Percentiles rank a stretch among this genome's conserved stretches.
phyloP scores from a whole-genome alignment of 2,888 invertebrate genomes.

The Celastrina argiolus region DNA sequence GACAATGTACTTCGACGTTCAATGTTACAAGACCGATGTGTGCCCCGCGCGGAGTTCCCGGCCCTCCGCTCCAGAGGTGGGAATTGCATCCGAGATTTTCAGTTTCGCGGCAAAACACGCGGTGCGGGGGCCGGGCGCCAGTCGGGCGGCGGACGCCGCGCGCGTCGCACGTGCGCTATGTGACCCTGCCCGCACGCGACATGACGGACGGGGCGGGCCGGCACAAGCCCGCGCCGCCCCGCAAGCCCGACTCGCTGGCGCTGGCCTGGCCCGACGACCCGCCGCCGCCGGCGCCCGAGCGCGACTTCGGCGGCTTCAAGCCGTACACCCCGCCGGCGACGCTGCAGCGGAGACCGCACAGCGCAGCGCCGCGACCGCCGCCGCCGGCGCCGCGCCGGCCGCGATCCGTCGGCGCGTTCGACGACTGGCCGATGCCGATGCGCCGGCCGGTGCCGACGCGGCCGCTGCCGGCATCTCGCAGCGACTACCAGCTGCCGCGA shows the following conservation, averaged over 20 bases:
- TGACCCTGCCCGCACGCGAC: slow-evolving; percentile 54
- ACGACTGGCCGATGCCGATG: slow-evolving; percentile 68
- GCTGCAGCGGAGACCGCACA: slow-evolving; percentile 72
- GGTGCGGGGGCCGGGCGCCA: slow-evolving; percentile 50
- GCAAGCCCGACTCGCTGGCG: slow-evolving; percentile 66
- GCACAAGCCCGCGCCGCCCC: slow-evolving; percentile 73
- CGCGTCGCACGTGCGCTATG: slow-evolving; percentile 53
- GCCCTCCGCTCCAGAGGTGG: neutral
- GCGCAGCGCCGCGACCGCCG: slow-evolving; percentile 74
- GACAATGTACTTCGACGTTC: too few species aligned
- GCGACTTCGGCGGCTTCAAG: slow-evolving; percentile 69
- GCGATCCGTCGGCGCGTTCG: slow-evolving; percentile 79
- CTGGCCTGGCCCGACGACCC: slow-evolving; percentile 67
- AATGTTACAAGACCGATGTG: too few species aligned
- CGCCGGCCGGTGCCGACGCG: slow-evolving; percentile 69
- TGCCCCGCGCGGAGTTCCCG: too few species aligned
- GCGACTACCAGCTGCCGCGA: slow-evolving; percentile 80
- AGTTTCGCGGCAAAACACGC: neutral
- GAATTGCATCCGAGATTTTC: neutral
- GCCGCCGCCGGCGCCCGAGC: slow-evolving; percentile 69
- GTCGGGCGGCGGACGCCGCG: slow-evolving; percentile 46
- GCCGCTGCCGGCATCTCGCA: slow-evolving; percentile 74
- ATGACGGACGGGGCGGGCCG: slow-evolving; percentile 72
- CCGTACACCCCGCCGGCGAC: slow-evolving; percentile 76
- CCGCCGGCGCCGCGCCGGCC: slow-evolving; percentile 71